phyloP scores from a whole-genome alignment of 2,797 vertebrate species.

The Scolopax rusticola region DNA sequence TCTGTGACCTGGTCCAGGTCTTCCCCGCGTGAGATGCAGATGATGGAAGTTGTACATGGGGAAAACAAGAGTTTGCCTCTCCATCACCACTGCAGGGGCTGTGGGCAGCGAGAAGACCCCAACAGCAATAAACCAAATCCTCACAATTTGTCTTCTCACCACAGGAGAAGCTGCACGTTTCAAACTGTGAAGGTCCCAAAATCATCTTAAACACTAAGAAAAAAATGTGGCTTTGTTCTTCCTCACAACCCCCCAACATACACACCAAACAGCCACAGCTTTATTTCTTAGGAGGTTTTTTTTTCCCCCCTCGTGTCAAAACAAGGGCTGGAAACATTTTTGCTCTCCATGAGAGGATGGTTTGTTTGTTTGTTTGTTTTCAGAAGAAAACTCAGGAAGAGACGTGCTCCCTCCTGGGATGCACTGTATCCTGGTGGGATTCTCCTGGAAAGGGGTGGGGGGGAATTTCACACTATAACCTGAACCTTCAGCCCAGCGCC shows the following conservation, averaged over 20 bases:
- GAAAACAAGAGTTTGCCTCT: background rate
- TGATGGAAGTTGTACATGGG: fast-evolving
- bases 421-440: background rate
- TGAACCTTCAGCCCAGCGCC: background rate
- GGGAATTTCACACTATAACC: background rate
- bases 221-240: background rate
- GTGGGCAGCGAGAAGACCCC: no score
- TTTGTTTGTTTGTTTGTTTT: background rate
- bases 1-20: background rate
- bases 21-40: background rate
- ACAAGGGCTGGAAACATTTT: background rate
- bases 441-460: background rate
- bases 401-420: background rate
- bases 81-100: background rate
- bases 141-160: background rate
- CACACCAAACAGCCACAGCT: background rate
- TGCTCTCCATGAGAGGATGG: background rate
- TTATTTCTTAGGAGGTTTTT: background rate
- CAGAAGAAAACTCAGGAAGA: background rate
- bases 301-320: background rate
- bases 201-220: background rate
- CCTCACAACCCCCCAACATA: background rate
- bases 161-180: fast-evolving
- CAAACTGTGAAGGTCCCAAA: background rate
- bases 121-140: background rate